A percentile compares a stretch with the other conserved stretches of the same genome.
phyloP scores from a whole-genome alignment of 2,888 invertebrate species.

The Ichneumoninae sp. region DNA sequence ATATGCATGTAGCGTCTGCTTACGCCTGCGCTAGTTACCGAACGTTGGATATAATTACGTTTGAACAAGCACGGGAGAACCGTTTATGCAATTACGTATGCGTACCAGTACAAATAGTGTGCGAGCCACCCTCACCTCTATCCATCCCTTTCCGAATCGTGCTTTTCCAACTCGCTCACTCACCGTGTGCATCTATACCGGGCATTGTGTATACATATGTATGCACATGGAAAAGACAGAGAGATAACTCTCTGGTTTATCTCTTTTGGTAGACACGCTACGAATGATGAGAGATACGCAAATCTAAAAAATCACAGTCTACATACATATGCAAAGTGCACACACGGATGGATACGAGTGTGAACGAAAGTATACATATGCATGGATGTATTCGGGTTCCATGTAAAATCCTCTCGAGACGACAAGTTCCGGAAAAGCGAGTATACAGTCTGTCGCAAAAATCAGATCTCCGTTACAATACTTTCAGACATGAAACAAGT shows the following conservation, averaged over 20 bases:
- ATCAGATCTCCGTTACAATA: neutral
- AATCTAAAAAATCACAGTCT: constrained; percentile 18
- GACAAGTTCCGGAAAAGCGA: neutral
- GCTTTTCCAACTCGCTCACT: constrained; percentile 8
- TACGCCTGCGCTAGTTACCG: constrained; percentile 66
- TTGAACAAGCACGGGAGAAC: constrained; percentile 66
- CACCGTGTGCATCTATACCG: constrained; percentile 4
- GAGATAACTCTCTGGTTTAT: constrained; percentile 18
- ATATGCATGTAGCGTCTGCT: constrained; percentile 48
- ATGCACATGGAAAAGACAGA: constrained; percentile 2
- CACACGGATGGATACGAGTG: constrained; percentile 1
- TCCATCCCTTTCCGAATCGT: constrained; percentile 15
- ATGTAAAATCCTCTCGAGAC: constrained; percentile 13
- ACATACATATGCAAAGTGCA: constrained; percentile 6
- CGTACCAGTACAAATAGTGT: constrained; percentile 65
- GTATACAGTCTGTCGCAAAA: neutral
- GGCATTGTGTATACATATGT: neutral
- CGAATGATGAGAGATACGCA: constrained; percentile 16
- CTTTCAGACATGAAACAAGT: neutral
- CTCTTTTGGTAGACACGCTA: constrained; percentile 5
- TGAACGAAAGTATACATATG: constrained; percentile 5
- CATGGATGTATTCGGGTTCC: constrained; percentile 8
- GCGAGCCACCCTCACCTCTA: constrained; percentile 43
- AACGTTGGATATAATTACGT: constrained; percentile 67
- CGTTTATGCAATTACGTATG: constrained; percentile 68